Base-by-base conservation (phyloP, 1,140 invertebrate genomes). In the Calliopsis andreniformis region DNA sequence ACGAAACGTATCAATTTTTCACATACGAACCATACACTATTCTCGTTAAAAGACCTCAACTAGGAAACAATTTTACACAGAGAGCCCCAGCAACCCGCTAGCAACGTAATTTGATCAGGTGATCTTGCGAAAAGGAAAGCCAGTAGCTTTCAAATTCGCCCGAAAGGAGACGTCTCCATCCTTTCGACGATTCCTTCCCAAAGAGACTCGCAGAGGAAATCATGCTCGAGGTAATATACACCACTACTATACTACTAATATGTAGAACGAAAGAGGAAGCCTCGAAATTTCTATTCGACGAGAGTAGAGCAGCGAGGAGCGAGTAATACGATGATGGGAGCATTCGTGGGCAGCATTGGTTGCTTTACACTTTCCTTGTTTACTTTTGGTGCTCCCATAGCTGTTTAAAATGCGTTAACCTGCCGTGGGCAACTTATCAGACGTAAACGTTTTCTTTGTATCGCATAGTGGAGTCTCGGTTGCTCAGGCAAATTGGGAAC, bases 361-460 rank as follows among this genome's bases (percentile, higher is more conserved):
- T 63, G n/a, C 18, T 18, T 42, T 73, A 67, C 53, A 6, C 42
- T 58, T 20, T 79, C 72, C 51, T 64, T 80, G 81, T 81, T 83
- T 81, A 73, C 75, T 70, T 69, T 79, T 43, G 32, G 56, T 58
- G 20, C 35, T 16, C 28, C 23, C 10, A 20, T n/a, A n/a, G n/a
- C 75, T 84, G 66, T 73, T 86, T 84, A 84, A 82, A 83, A 84
- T 84, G 80, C 82, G 84, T 86, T 86, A 56, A 71, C 62, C 63
- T 42, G 5, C n/a, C 30, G 71, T 68, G 69, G n/a, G 49, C 42
- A 45, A 71, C 49, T 67, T 71, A 73, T 62, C 64, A 61, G 59
- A 58, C 51, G 25, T 5, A 84, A 80, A 84, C 73, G 83, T 80
- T 79, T 73, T 68, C 78, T 76, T 79, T 82, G 84, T 77, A 86